A percentile compares a stretch with the other conserved stretches of the same genome.
Conservation (phyloP, 2,797 vertebrate species). For the Hapalemur alaotrensis region DNA sequence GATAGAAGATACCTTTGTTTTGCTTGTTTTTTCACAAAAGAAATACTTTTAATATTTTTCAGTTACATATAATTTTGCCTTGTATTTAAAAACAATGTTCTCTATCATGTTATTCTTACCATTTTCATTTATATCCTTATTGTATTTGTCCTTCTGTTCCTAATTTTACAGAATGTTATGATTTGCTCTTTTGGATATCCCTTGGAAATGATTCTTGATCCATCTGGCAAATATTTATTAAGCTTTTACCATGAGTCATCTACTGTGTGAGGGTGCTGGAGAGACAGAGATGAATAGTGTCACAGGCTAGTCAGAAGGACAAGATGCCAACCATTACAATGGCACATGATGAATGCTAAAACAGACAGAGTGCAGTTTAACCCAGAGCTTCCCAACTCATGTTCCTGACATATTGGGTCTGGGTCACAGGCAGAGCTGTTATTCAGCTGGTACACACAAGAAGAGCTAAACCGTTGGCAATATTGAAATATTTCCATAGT, state of each 20-base stretch:
- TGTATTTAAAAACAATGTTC: conserved; percentile 14
- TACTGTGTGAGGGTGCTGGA: background rate
- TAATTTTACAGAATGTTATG: conserved; percentile 34
- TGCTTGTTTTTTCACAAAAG: background rate
- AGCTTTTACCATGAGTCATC: background rate
- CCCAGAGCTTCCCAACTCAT: background rate
- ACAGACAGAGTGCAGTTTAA: background rate
- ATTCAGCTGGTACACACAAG: background rate
- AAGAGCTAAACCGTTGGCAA: background rate
- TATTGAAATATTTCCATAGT: background rate
- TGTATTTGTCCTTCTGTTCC: background rate
- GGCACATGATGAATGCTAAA: background rate
- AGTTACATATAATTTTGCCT: conserved; percentile 7
- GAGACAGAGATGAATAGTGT: background rate
- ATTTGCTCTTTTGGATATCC: conserved; percentile 14
- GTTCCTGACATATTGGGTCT: background rate
- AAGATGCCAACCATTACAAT: background rate
- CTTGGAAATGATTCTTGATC: conserved; percentile 35
- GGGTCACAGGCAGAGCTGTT: background rate
- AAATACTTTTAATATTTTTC: conserved; percentile 21
- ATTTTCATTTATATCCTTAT: background rate
- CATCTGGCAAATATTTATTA: conserved; percentile 34
- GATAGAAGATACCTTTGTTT: background rate
- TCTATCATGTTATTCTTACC: background rate
- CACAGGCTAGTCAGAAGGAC: background rate